phyloP scores from a whole-genome alignment of 2,113 vertebrate species.

The Meleagris gallopavo region DNA sequence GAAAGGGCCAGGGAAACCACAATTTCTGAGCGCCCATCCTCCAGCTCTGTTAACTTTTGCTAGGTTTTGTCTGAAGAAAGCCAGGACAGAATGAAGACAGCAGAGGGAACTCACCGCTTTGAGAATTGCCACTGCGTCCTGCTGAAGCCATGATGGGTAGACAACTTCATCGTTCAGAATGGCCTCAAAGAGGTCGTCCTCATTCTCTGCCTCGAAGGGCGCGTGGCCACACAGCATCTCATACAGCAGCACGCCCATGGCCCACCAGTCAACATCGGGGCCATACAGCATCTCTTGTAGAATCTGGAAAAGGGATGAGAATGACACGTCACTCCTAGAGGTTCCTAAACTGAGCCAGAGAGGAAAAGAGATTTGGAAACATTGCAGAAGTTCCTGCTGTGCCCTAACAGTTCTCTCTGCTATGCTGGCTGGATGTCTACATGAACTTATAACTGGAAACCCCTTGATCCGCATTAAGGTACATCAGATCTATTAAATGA shows the following conservation, averaged over 20 bases:
- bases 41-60: neutral
- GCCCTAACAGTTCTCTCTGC: neutral
- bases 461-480: neutral
- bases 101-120: constrained; percentile 87
- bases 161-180: constrained; percentile 93
- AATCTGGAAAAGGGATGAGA: constrained; percentile 79
- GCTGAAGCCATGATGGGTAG: constrained; percentile 92
- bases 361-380: neutral
- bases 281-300: constrained; percentile 96
- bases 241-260: constrained; percentile 93
- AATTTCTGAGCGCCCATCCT: rapidly evolving
- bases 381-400: rapidly evolving
- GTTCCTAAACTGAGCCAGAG: neutral
- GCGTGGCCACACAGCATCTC: constrained; percentile 98
- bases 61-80: neutral
- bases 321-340: neutral
- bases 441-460: neutral
- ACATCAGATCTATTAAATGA: neutral
- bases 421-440: neutral
- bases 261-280: constrained; percentile 98
- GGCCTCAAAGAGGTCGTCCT: constrained; percentile 96
- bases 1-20: rapidly evolving
- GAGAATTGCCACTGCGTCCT: constrained; percentile 89
- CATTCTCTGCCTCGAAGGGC: constrained; percentile 95
- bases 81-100: neutral